Evolutionary conservation across 2,113 vertebrate genomes (phyloP).

Genomic region (Lucifuga dentata): DNA sequence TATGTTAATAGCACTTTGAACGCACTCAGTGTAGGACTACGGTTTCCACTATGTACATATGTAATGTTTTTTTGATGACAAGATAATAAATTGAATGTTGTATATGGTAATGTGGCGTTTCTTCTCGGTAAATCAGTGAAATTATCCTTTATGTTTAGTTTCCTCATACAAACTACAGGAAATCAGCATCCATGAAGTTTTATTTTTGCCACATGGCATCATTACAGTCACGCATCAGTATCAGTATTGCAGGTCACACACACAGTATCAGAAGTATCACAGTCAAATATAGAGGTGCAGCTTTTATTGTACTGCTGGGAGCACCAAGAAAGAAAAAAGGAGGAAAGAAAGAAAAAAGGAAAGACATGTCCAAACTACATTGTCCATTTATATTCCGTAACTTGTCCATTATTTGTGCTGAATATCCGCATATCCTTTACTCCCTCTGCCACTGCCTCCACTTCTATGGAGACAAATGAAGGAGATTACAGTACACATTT

Average conservation of each 20-base stretch:
- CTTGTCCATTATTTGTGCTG: slow-evolving; percentile 56
- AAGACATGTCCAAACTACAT: slow-evolving; percentile 33
- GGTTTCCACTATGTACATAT: slow-evolving; percentile 80
- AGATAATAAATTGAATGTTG: slow-evolving; percentile 79
- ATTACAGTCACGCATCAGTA: slow-evolving; percentile 40
- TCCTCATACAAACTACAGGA: slow-evolving; percentile 20
- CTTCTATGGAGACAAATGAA: slow-evolving; percentile 73
- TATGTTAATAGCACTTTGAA: slow-evolving; percentile 75
- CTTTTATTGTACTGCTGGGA: slow-evolving; percentile 8
- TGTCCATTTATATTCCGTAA: slow-evolving; percentile 57
- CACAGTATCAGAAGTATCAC: slow-evolving; percentile 13
- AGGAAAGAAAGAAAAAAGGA: neutral
- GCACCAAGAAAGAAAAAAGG: slow-evolving; percentile 5
- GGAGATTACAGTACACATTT: slow-evolving; percentile 56
- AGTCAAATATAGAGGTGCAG: slow-evolving; percentile 23
- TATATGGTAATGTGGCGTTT: slow-evolving; percentile 8
- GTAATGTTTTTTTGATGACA: slow-evolving; percentile 75
- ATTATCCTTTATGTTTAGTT: neutral
- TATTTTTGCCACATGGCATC: slow-evolving; percentile 40
- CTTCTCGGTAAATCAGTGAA: neutral
- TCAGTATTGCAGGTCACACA: slow-evolving; percentile 22
- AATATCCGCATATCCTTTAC: slow-evolving; percentile 59
- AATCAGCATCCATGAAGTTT: slow-evolving; percentile 34
- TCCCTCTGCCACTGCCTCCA: slow-evolving; percentile 77
- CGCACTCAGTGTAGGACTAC: slow-evolving; percentile 70